These are phyloP conservation scores for Labroides dimidiatus DNA, from an alignment of 2,797 vertebrate species.

Conservation along the genomic window DNA sequence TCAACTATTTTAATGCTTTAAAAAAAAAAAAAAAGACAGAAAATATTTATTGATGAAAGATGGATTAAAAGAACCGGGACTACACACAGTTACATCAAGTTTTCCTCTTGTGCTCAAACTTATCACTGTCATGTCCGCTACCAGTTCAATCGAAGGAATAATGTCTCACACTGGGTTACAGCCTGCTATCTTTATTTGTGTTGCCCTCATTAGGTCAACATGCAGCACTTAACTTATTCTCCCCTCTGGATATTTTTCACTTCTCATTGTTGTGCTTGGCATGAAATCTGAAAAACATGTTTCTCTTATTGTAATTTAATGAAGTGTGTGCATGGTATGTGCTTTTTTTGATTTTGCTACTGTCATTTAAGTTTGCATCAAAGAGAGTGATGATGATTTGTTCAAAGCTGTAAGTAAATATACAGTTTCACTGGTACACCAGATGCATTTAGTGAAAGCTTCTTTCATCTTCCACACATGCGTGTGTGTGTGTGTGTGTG, in stretches of 20 bases:
- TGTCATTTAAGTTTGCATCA: slow-evolving; percentile 54
- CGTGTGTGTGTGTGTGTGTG: slow-evolving; percentile 17
- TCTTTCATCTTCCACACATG: slow-evolving; percentile 67
- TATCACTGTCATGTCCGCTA: slow-evolving; percentile 7
- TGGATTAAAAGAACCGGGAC: neutral
- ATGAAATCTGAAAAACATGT: slow-evolving; percentile 58
- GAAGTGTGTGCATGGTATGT: slow-evolving; percentile 48
- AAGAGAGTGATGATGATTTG: slow-evolving; percentile 50
- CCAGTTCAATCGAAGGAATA: slow-evolving; percentile 7
- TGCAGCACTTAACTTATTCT: slow-evolving; percentile 27
- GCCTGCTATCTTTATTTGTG: slow-evolving; percentile 33
- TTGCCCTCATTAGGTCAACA: slow-evolving; percentile 69
- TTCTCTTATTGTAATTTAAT: slow-evolving; percentile 57
- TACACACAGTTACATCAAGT: neutral
- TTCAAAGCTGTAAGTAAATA: slow-evolving; percentile 58
- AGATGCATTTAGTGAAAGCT: slow-evolving; percentile 54
- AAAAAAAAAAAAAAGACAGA: no score
- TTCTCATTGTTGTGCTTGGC: slow-evolving; percentile 45
- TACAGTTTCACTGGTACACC: slow-evolving; percentile 41
- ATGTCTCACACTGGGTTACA: slow-evolving; percentile 5
- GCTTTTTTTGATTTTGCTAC: slow-evolving; percentile 47
- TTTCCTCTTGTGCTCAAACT: slow-evolving; percentile 6
- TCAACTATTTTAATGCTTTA: no score
- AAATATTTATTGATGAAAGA: neutral
- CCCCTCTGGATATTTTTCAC: slow-evolving; percentile 67